Conservation (phyloP, 2,797 vertebrate genomes). For the Erithacus rubecula region DNA sequence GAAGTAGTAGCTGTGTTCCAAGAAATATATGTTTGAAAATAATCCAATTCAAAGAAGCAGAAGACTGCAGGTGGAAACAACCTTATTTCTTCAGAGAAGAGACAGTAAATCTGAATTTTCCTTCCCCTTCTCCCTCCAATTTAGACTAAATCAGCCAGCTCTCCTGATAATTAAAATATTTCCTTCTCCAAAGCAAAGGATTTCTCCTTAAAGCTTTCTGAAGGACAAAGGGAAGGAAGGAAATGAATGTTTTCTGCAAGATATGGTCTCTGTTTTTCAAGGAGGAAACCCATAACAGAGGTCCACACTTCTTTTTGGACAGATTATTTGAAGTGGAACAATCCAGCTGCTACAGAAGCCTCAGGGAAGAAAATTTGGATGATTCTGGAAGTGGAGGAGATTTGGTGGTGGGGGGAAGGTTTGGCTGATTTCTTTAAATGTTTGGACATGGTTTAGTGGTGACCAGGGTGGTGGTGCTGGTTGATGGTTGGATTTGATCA, state of each 20-base stretch:
- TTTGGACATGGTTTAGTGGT: not conserved
- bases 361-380: not conserved
- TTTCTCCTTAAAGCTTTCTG: not conserved
- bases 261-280: not conserved
- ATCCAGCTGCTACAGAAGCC: not conserved
- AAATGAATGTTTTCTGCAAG: not conserved
- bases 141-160: not conserved
- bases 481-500: not conserved
- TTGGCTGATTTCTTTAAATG: not conserved
- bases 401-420: rapidly evolving
- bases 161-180: not conserved
- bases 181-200: not conserved
- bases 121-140: not conserved
- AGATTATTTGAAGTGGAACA: not conserved
- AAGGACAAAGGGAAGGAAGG: not conserved
- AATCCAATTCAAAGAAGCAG: not conserved
- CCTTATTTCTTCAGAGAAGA: not conserved
- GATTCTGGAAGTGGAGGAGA: not conserved
- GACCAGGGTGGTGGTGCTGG: not conserved
- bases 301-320: not conserved
- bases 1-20: not conserved
- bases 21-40: conserved; percentile 43
- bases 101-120: not conserved
- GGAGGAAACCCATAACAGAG: not conserved
- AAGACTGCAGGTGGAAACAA: not conserved